phyloP scores from a whole-genome alignment of 2,888 invertebrate genomes.

The Heliconius ismenius region DNA sequence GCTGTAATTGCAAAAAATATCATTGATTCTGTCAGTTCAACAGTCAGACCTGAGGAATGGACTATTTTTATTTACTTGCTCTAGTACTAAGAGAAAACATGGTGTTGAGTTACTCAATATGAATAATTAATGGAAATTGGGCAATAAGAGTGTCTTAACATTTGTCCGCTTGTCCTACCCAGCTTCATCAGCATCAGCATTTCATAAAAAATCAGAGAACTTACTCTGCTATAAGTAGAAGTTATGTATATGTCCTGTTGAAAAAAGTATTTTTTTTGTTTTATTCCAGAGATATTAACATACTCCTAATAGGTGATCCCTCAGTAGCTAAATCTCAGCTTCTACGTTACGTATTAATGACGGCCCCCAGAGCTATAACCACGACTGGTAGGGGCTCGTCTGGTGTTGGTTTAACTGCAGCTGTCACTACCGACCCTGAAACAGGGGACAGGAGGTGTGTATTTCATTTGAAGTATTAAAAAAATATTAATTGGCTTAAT shows the following conservation, averaged over 20 bases:
- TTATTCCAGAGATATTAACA: slow-evolving; percentile 86
- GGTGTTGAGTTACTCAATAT: too few relatives aligned
- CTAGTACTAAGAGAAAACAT: too few relatives aligned
- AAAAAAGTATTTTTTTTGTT: background rate
- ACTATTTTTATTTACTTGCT: background rate
- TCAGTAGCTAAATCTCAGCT: slow-evolving; percentile 99
- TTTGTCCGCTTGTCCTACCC: too few relatives aligned
- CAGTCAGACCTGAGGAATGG: background rate
- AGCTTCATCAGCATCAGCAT: too few relatives aligned
- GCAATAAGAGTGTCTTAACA: too few relatives aligned
- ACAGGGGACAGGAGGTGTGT: slow-evolving; percentile 88
- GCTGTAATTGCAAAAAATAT: background rate
- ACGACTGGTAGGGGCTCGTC: slow-evolving; percentile 99
- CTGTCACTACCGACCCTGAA: slow-evolving; percentile 97
- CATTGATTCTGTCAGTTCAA: too few relatives aligned
- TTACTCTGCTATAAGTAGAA: too few relatives aligned
- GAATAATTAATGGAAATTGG: too few relatives aligned
- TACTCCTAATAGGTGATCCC: slow-evolving; percentile 98
- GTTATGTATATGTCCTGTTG: too few relatives aligned
- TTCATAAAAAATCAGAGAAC: too few relatives aligned
- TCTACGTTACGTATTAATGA: slow-evolving; percentile 94
- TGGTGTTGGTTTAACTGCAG: slow-evolving; percentile 99
- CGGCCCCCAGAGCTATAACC: slow-evolving; percentile 97
- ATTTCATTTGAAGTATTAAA: background rate
- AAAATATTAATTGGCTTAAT: too few relatives aligned